These are phyloP conservation scores for Diadegma fenestrale DNA, from an alignment of 2,888 invertebrate species.

Conservation along the genomic window DNA sequence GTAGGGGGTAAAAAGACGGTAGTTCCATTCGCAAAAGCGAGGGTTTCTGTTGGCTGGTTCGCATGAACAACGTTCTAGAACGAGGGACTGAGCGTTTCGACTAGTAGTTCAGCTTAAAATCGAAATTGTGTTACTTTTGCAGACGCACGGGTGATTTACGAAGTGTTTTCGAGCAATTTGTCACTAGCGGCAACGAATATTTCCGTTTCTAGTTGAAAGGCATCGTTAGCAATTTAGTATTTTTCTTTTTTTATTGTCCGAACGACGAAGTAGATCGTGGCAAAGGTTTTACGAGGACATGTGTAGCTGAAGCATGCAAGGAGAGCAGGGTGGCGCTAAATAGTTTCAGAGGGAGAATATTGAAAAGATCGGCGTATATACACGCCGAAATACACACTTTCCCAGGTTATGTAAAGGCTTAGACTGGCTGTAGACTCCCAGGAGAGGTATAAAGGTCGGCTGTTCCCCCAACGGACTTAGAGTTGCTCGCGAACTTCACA, in stretches of 20 bases:
- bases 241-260: not conserved
- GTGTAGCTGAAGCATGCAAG: not conserved
- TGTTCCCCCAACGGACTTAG: conserved; percentile 81
- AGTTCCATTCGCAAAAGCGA: no score
- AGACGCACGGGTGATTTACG: not conserved
- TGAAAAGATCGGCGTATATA: conserved; percentile 22
- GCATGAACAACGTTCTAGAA: no score
- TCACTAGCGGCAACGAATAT: not conserved
- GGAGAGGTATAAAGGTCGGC: conserved; percentile 83
- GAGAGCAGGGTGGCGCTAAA: conserved; percentile 59
- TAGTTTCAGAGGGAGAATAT: conserved; percentile 65
- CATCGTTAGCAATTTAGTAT: not conserved
- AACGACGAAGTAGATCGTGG: conserved; percentile 9
- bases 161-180: not conserved
- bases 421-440: conserved; percentile 76
- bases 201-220: not conserved
- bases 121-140: not conserved
- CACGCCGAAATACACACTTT: conserved; percentile 82
- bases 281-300: conserved; percentile 13
- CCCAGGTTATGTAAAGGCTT: conserved; percentile 83
- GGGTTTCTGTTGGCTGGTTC: no score
- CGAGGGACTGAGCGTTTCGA: no score
- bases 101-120: not conserved
- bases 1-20: no score
- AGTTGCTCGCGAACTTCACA: conserved; percentile 83